phyloP scores from a whole-genome alignment of 2,888 invertebrate species.

The Bombylius major region DNA sequence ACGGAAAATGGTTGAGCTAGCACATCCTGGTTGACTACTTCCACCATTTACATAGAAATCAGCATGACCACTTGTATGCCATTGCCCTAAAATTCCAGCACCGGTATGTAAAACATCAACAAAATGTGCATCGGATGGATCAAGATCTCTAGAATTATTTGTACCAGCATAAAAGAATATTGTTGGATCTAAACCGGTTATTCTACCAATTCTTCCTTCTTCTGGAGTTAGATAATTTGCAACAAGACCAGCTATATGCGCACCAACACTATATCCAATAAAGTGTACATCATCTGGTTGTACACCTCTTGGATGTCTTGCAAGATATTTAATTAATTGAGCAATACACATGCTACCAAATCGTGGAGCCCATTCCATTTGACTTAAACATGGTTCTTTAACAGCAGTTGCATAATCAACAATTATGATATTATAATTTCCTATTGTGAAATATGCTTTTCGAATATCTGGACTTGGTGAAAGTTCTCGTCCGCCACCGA shows the following conservation, averaged over 20 bases:
- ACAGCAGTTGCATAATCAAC: constrained; percentile 74
- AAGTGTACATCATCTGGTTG: constrained; percentile 64
- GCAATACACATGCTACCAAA: constrained; percentile 63
- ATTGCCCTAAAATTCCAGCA: constrained; percentile 76
- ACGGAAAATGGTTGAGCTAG: constrained; percentile 70
- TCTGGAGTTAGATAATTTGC: constrained; percentile 55
- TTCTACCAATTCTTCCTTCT: constrained; percentile 68
- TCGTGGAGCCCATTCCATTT: constrained; percentile 54
- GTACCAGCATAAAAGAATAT: constrained; percentile 75
- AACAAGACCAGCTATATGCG: constrained; percentile 71
- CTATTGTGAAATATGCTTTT: constrained; percentile 65
- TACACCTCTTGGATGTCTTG: constrained; percentile 63
- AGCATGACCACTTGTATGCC: constrained; percentile 80
- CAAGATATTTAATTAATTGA: constrained; percentile 65
- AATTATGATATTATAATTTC: constrained; percentile 74
- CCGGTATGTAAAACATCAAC: constrained; percentile 77
- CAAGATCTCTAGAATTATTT: constrained; percentile 67
- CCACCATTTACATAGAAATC: constrained; percentile 82
- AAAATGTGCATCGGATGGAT: constrained; percentile 67
- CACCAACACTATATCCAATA: constrained; percentile 77
- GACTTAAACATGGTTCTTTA: constrained; percentile 70
- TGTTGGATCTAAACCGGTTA: constrained; percentile 77
- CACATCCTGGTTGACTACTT: constrained; percentile 77
- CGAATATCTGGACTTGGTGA: constrained; percentile 77
- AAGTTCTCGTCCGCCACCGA: constrained; percentile 70